These are phyloP conservation scores for Neolamprologus brichardi DNA, from an alignment of 2,113 vertebrate species.

Conservation along the genomic window DNA sequence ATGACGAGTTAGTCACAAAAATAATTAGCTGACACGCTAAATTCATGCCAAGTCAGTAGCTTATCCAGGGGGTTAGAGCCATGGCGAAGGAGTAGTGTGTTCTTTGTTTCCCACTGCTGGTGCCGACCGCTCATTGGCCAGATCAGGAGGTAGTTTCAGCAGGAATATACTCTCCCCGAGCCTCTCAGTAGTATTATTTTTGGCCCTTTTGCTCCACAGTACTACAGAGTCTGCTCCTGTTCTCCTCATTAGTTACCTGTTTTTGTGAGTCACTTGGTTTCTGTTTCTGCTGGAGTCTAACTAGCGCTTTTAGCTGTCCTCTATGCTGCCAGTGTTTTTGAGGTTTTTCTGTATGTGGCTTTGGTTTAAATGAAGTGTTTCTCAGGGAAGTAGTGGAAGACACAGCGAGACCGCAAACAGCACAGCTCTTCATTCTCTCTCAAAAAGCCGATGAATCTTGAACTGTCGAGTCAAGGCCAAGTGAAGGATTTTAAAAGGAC, in stretches of 20 bases:
- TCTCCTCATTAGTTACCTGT: neutral
- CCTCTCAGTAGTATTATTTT: neutral
- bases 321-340: neutral
- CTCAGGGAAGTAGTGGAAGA: neutral
- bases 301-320: neutral
- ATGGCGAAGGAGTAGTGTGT: neutral
- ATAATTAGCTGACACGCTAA: neutral
- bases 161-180: neutral
- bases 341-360: neutral
- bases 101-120: neutral
- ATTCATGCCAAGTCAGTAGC: neutral
- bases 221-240: neutral
- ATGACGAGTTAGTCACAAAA: neutral
- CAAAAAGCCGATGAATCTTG: neutral
- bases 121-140: neutral
- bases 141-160: neutral
- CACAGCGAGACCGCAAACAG: neutral
- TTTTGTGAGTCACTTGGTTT: neutral
- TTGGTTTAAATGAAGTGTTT: neutral
- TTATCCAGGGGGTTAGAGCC: neutral
- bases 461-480: neutral
- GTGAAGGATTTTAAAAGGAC: neutral
- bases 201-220: neutral
- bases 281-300: neutral
- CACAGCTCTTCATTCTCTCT: neutral